phyloP scores from a whole-genome alignment of 1,140 invertebrate species.

The Apis mellifera region Amel_HAv3.1 CM009931.2:12346501-12347000 shows the following conservation, averaged over 20 bases:
- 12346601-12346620: constrained; percentile 49
- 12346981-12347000: not conserved
- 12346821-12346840: not conserved
- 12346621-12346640: constrained; percentile 11
- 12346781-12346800: constrained; percentile 2
- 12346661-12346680: constrained; percentile 15
- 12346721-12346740: constrained; percentile 1
- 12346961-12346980: not conserved
- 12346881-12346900: no score
- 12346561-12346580: constrained; percentile 1
- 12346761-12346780: constrained; percentile 33
- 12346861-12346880: not conserved
- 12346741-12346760: not conserved
- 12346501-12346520: constrained; percentile 8
- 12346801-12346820: not conserved
- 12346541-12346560: constrained; percentile 46
- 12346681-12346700: constrained; percentile 21
- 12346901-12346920: not conserved
- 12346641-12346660: constrained; percentile 20
- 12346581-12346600: constrained; percentile 15
- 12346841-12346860: not conserved
- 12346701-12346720: not conserved
- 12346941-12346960: not conserved
- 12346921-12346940: not conserved
- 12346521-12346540: constrained; percentile 22